Base-by-base conservation (phyloP, 2,113 vertebrate species). In the Paedocypris sp. region DNA sequence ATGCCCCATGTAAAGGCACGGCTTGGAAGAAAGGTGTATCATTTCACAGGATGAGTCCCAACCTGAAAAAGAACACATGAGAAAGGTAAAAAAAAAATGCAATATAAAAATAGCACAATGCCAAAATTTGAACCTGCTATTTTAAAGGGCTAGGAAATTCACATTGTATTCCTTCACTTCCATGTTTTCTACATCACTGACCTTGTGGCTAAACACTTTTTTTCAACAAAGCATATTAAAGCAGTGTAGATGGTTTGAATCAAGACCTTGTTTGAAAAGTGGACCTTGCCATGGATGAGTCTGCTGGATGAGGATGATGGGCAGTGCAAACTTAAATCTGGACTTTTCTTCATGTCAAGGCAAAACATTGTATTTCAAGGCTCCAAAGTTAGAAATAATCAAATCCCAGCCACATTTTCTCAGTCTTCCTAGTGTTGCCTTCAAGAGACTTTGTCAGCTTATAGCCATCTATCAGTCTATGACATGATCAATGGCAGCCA, bases 401-500 rank as follows among this genome's bases (percentile, higher is more conserved):
- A 15, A 36, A 20, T 20, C 26, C 43, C 20, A 2, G 4, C 18
- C 31, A n/a, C 33, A 41, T 38, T 33, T 29, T 45, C 26, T 31
- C 12, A 1, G n/a, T 38, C 48, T 25, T 32, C 19, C 1, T 1
- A 15, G 9, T 33, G 16, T 23, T 46, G n/a, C 25, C 58, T 54
- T 32, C 54, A 32, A 22, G 53, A 43, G 15, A 57, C 26, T 58
- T 58, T 43, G 54, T 56, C 36, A 47, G 26, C 20, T 35, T 60
- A 46, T 28, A 51, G 62, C 57, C 53, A 51, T 13, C 45, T 33
- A 26, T 46, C 38, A 54, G 47, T 36, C 63, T 50, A 15, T 52
- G 60, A 67, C 54, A 48, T 64, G 45, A 70, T 67, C 67, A 42
- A 67, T 64, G 67, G 36, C 45, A 51, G 60, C 53, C 39, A 41